Base-by-base conservation (phyloP, 2,888 invertebrate species). In the Coelinius sp. region DNA sequence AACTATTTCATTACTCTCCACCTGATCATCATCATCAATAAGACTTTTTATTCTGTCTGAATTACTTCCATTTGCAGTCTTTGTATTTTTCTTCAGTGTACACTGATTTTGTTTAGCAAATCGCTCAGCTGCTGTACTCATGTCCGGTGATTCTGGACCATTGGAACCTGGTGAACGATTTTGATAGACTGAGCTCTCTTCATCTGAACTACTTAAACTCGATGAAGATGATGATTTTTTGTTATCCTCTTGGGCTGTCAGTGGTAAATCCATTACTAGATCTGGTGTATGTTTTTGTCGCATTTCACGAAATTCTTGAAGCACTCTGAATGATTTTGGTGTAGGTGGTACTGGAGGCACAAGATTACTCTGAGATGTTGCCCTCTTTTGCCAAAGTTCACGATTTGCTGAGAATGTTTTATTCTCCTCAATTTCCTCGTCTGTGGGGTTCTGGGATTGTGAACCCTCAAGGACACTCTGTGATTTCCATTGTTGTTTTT, bases 251-350 rank as follows among this genome's bases (percentile, higher is more conserved):
- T 84, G 87, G 0, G 85, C 84, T 4, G 86, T 84, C 10, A 92
- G 88, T n/a, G 95, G 95, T 79, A 95, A 89, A 88, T 94, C 95
- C 92, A 95, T 93, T 76, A 95, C 95, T 71, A 95, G 89, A 89
- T 95, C 95, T 1, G 95, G 95, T 31, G 95, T 92, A 79, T 92
- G 91, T 76, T 90, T 90, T 75, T 90, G 90, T 3, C 89, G 85
- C 83, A 88, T 85, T 71, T 88, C 89, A 73, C 89, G 88, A 67
- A 88, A 88, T 74, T 88, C 88, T 64, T 84, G 88, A 2, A 84
- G 84, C 2, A 81, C 80, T 82, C 90, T 73, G 84, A 89, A 80
- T 78, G 85, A 77, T 83, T 89, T 89, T 5, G 88, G 80, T 59
- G 88, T 87, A 10, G 77, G 84, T 41, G 75, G 87, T 69, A 71